Evolutionary conservation across 2,797 vertebrate genomes (phyloP), one percentile per base, ranked within the genome.

Genomic region (Scyliorhinus canicula): DNA sequence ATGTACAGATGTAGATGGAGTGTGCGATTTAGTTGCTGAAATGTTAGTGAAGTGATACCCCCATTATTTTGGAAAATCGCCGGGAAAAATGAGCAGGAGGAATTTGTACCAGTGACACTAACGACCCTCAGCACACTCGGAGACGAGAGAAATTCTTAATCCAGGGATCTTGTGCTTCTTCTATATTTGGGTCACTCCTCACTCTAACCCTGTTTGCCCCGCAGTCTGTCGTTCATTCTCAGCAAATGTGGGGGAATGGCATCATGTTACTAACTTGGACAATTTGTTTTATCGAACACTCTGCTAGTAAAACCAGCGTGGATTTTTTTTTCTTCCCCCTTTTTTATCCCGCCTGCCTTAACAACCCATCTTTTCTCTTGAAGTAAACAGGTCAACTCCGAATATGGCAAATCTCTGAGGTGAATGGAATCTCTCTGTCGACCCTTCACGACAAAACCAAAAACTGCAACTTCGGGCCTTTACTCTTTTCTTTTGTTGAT

Each of bases 391-490:
- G 88, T 65, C n/a, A 44, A 26, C 21, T 40, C 40, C 57, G 57
- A 65, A 44, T 65, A 40, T 91, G 88, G 57, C 44, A 91, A 40
- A 44, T 91, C 86, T 55, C 86, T 60, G 86, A 60, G 86, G 86
- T 90, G 86, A 60, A 90, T 60, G 16, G 55, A 90, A 31, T 90
- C 86, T 91, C 88, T 91, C 57, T n/a, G 60, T 44, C 40, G 21
- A 91, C 9, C 57, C 19, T 44, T 63, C 26, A 24, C 40, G n/a
- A 91, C 5, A 24, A 40, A 65, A 40, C 57, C 57, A 65, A 91
- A 26, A n/a, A 24, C 57, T 91, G 88, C 40, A 91, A 40, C 88
- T 63, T 90, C 86, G 9, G 57, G 35, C 55, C 86, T 90, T 63
- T 63, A 7, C 60, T 65, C 57, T 65, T 60, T 11, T 11, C 14